These are phyloP conservation scores for Callorhinus ursinus DNA, from an alignment of 2,113 vertebrate genomes.

Conservation along the genomic window DNA sequence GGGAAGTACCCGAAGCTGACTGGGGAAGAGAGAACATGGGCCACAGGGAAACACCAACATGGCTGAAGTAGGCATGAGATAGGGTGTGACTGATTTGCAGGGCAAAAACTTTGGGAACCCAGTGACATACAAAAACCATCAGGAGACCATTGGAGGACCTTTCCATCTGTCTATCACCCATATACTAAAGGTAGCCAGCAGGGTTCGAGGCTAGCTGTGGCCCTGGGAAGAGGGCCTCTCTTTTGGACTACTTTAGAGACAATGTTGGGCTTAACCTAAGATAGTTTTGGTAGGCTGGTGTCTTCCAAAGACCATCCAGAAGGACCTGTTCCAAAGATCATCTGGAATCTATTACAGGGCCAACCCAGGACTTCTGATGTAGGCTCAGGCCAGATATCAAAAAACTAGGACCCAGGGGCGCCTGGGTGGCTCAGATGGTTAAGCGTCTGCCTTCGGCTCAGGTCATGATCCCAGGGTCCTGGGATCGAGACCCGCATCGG, in stretches of 20 bases:
- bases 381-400: neutral
- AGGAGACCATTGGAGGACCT: neutral
- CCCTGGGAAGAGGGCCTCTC: neutral
- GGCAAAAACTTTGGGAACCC: neutral
- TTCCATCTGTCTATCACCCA: neutral
- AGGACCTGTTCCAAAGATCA: neutral
- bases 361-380: neutral
- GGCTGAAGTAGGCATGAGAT: neutral
- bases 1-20: neutral
- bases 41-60: neutral
- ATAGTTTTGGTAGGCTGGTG: neutral
- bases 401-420: neutral
- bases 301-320: neutral
- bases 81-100: neutral
- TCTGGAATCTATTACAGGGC: neutral
- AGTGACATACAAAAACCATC: neutral
- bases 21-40: neutral
- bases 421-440: too few relatives aligned
- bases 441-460: too few relatives aligned
- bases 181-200: neutral
- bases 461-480: too few relatives aligned
- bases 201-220: neutral
- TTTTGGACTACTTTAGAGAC: neutral
- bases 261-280: neutral
- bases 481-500: too few relatives aligned